Evolutionary conservation across 2,113 vertebrate species (phyloP), one percentile per base, ranked within the genome.

Genomic region (Uria lomvia): DNA sequence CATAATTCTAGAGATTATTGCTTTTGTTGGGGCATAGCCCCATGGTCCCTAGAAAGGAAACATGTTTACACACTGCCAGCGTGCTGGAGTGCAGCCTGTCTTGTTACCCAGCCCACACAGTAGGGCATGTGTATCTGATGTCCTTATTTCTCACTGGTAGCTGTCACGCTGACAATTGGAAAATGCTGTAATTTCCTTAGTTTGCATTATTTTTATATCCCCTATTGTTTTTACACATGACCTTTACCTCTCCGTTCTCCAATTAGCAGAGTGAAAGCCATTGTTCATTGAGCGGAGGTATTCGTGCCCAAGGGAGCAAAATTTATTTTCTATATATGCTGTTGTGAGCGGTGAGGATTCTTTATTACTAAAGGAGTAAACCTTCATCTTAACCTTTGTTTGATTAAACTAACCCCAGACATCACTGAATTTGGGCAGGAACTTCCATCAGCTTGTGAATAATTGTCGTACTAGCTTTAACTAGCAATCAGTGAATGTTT

Each of bases 151-250:
- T 87, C 67, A 92, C 78, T 85, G 86, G 91, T 93, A 85, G 90
- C 79, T 97, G 96, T 98, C 95, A 97, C 30, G 3, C 65, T 97
- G 96, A 94, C 93, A 96, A 68, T 90, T 96, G 95, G 92, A 95
- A 97, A 96, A 93, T 95, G 91, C 86, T 83, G 68, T 96, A 88
- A 92, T 93, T 97, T 98, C 95, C 94, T 98, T 98, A 96, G 85
- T 93, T 78, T 96, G 90, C 94, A 93, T 97, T 95, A 96, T 95
- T 97, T 97, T 96, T 97, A 90, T 97, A 95, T 94, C 90, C 90
- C 94, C 97, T 97, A 97, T 98, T 97, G 97, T 98, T 98, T 98
- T 97, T 98, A 96, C 96, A 97, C 95, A 95, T 97, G 97, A 98
- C 95, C 96, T 97, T 94, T 96, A 91, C 81, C 77, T 96, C 94